Evolutionary conservation across 2,113 vertebrate species (phyloP).

Genomic region (Macrotus californicus): DNA sequence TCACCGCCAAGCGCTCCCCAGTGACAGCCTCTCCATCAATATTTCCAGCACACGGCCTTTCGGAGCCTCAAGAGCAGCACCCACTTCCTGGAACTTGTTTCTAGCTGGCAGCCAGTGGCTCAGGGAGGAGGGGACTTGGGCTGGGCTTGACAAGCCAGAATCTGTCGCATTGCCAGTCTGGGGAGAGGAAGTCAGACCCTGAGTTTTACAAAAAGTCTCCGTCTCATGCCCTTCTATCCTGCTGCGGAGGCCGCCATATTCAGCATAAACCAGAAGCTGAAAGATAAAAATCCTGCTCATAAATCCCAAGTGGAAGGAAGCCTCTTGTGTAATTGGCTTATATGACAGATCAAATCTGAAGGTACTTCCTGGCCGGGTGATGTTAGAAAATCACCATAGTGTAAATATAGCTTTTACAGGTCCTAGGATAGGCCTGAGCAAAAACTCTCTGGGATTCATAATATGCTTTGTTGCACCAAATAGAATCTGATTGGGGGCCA

Average conservation of each 20-base stretch:
- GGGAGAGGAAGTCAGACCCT: neutral
- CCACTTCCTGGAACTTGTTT: neutral
- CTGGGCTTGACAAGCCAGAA: neutral
- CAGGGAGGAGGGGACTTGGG: neutral
- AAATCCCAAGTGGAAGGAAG: neutral
- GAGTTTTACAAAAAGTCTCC: neutral
- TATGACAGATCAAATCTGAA: neutral
- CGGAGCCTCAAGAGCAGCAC: neutral
- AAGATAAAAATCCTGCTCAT: neutral
- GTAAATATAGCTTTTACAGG: neutral
- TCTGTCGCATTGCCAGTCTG: neutral
- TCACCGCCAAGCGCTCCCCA: neutral
- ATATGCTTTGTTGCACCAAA: neutral
- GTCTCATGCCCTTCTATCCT: neutral
- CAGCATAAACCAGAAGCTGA: neutral
- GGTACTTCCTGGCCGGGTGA: neutral
- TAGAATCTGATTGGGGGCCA: neutral
- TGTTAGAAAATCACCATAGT: neutral
- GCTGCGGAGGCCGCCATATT: neutral
- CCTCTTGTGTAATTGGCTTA: neutral
- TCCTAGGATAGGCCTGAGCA: neutral
- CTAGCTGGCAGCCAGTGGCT: slow-evolving; percentile 4
- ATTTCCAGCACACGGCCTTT: slow-evolving; percentile 42
- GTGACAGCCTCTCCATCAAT: neutral
- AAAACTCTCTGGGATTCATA: neutral